Base-by-base conservation (phyloP, 2,888 invertebrate species). In the Cheilosia urbana region DNA sequence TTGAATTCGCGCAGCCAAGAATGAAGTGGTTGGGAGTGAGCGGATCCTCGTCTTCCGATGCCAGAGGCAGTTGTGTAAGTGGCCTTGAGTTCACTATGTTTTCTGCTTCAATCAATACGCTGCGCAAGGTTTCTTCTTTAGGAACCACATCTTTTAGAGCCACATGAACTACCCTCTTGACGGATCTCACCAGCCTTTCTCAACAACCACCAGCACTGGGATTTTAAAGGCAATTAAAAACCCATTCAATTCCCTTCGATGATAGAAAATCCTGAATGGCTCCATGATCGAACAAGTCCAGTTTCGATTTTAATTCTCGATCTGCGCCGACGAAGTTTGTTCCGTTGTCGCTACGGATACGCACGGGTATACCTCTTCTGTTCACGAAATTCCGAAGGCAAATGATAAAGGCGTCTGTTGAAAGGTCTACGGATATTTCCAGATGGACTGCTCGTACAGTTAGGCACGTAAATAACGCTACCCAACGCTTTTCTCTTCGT, bases 301-400 rank as follows among this genome's bases (percentile, higher is more conserved):
- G 13, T 13, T 76, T 42, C 21, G 30, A n/a, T 17, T 34, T 30
- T 2, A 62, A 27, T 34, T 73, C 65, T 21, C 68, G 40, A 15
- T 68, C 45, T 15, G 75, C 73, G 0, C 75, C 68, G 7, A 81
- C 63, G 34, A 81, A 81, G 55, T 63, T 82, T 9, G 71, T 77
- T 1, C 66, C 73, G 19, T 62, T 53, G 13, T 78, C 77, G 17
- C 69, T 55, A 4, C 75, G 69, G 11, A 82, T 78, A n/a, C 72
- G 66, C 3, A 68, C 55, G 17, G 66, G 53, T 4, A 15, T 51
- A 1, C 75, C 78, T 11, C 78, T 19, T 57, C 72, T 13, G n/a
- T 55, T 78, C 3, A 57, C 62, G 13, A 78, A 78, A 11, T 87
- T 82, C 15, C 81, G 45, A 5, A 82, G 34, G 11, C 73, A 21